Conservation (phyloP, 1,140 invertebrate species). For the Drosophila biarmipes region DNA sequence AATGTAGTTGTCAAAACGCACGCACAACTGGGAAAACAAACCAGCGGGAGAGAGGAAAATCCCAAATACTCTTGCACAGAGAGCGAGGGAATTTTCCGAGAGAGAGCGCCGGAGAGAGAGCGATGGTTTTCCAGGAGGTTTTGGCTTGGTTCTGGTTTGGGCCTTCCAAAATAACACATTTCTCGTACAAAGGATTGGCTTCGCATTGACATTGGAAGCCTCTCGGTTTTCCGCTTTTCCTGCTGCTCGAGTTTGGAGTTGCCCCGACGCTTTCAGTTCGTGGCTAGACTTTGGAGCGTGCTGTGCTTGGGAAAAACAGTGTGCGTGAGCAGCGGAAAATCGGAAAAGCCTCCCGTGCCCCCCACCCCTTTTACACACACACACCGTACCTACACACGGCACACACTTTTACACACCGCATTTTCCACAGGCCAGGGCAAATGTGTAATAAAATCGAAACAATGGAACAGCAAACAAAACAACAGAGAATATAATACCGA, state of each 20-base stretch:
- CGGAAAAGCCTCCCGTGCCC: slow-evolving; percentile 14
- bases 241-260: slow-evolving; percentile 51
- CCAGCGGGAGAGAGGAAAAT: slow-evolving; percentile 13
- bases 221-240: slow-evolving; percentile 57
- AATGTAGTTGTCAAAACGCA: slow-evolving; percentile 53
- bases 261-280: slow-evolving; percentile 65
- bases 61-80: not conserved
- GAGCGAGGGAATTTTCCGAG: slow-evolving; percentile 20
- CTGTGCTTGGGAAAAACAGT: slow-evolving; percentile 66
- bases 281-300: slow-evolving; percentile 81
- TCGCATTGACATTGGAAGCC: slow-evolving; percentile 65
- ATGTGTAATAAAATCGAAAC: slow-evolving; percentile 50
- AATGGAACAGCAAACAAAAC: slow-evolving; percentile 43
- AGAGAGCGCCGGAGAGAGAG: slow-evolving; percentile 17
- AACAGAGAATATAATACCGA: slow-evolving; percentile 31
- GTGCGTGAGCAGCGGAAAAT: slow-evolving; percentile 56
- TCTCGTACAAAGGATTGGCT: slow-evolving; percentile 67
- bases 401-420: slow-evolving; percentile 9
- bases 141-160: not conserved
- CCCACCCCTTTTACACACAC: not conserved
- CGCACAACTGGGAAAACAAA: slow-evolving; percentile 50
- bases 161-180: slow-evolving; percentile 81
- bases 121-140: slow-evolving; percentile 52
- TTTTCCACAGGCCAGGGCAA: slow-evolving; percentile 14
- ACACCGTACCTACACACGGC: slow-evolving; percentile 3